These are phyloP conservation scores for Chanos chanos DNA, from an alignment of 2,797 vertebrate genomes.

Conservation along the genomic window DNA sequence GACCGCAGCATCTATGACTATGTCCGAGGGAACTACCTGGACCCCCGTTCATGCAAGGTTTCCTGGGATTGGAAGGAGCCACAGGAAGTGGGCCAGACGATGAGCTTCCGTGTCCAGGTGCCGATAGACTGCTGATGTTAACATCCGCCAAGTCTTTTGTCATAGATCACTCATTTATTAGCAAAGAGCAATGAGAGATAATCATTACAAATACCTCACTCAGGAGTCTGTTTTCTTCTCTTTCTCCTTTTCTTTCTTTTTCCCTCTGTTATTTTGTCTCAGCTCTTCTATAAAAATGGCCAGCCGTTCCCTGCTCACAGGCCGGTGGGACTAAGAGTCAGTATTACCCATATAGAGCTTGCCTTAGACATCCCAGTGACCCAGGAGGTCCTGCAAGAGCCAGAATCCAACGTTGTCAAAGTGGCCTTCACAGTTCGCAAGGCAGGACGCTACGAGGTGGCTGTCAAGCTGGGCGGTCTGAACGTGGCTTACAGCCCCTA, in stretches of 20 bases:
- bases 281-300: constrained; percentile 98
- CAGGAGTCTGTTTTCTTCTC: too few relatives aligned
- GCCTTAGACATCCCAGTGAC: constrained; percentile 95
- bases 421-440: constrained; percentile 95
- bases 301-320: constrained; percentile 91
- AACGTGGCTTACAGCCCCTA: constrained; percentile 97
- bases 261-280: constrained; percentile 4
- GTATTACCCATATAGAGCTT: constrained; percentile 93
- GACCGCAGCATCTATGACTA: constrained; percentile 98
- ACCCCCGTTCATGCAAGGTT: constrained; percentile 96
- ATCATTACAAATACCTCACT: too few relatives aligned
- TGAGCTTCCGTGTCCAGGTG: constrained; percentile 98
- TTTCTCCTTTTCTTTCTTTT: too few relatives aligned
- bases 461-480: constrained; percentile 90
- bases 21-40: constrained; percentile 96
- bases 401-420: constrained; percentile 91
- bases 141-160: too few relatives aligned
- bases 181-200: too few relatives aligned
- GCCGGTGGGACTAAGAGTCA: constrained; percentile 88
- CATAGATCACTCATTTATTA: too few relatives aligned
- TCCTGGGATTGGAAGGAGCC: constrained; percentile 99
- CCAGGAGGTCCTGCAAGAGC: constrained; percentile 92
- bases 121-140: constrained; percentile 29
- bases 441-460: constrained; percentile 93
- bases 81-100: constrained; percentile 97